Base-by-base conservation (phyloP, 2,888 invertebrate genomes). In the Conus canariensis region DNA sequence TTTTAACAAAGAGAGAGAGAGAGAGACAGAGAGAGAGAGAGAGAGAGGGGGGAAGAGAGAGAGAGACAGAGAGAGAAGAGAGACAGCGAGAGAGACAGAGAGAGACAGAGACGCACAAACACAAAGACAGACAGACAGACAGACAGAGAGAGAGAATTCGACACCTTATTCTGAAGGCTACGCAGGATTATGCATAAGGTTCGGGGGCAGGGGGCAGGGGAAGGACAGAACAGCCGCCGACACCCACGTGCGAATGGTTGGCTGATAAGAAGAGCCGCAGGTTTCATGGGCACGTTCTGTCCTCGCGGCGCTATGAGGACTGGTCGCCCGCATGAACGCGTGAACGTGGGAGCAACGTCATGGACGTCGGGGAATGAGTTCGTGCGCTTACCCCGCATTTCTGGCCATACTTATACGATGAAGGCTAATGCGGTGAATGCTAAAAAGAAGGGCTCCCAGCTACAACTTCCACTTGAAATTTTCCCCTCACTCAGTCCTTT, bases 1-100 rank as follows among this genome's bases (percentile, higher is more conserved):
- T 14, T 60, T 60, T 60, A 60, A 77, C 25, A 77, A 8, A 77
- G 77, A 77, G 77, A 77, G 7, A 77, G 77, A 77, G 77, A 77
- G 25, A 77, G 77, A 77, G 19, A 45, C 22, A 88, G 59, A 67
- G 19, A 88, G 22, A 83, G 77, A 56, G n/a, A 74, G 30, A 88
- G 19, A 45, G 25, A 80, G 25, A 82, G 30, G 67, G 16, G 67
- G 30, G 67, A 19, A 87, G 30, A 87, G 30, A 60, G 59, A 58
- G n/a, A 56, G 25, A 85, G 25, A 59, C 7, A 85, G 59, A 59
- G 85, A 85, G 60, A n/a, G n/a, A 19, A 59, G 60, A 12, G n/a
- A 59, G 60, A 59, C 14, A 59, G 14, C 56, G 60, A 60, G 60
- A 85, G 30, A 85, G 59, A 85, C 16, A 85, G 60, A 60, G 60